Base-by-base conservation (phyloP, 2,888 invertebrate species). In the Laspeyria flexula region DNA sequence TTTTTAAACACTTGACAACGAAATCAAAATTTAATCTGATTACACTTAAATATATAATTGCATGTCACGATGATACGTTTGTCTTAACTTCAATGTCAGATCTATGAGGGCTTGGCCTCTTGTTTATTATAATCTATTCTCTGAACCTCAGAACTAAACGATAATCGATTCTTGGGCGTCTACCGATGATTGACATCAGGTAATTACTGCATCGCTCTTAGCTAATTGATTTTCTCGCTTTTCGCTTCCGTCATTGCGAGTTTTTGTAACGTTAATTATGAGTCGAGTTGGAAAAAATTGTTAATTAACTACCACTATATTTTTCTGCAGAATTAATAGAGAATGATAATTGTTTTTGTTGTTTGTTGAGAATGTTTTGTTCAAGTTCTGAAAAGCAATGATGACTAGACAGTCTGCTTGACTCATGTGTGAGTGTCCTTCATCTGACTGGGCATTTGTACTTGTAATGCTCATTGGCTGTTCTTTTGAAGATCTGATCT, bases 141-240 rank as follows among this genome's bases (percentile, higher is more conserved):
- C 39, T 39, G 33, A 13, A 21, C 31, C 13, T 6, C 13, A 15
- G 10, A 21, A 25, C 33, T 45, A 45, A 45, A 41, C 35, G 41
- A 45, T 52, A 42, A 52, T 46, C 45, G 45, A 52, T 52, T 16
- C 11, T 9, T 16, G 33, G 34, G 6, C 23, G 37, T 15, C 25
- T 25, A 33, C 13, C 27, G 21, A 40, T 29, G 43, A 66, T 60
- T 48, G 67, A 70, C 54, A 45, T 25, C 31, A 27, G 10, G 50
- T 70, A 66, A 70, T 70, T 70, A 66, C 63, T 66, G 65, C 39
- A 41, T 47, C 38, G 15, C 44, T 51, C 27, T 55, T 40, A 47
- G 41, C 37, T 54, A 70, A 65, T 66, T 65, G 70, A 66, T 70
- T 66, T 52, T 37, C 50, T 46, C 43, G 43, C 37, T 37, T 23